phyloP scores from a whole-genome alignment of 2,888 invertebrate species.

The Tenthredo mesomela region DNA sequence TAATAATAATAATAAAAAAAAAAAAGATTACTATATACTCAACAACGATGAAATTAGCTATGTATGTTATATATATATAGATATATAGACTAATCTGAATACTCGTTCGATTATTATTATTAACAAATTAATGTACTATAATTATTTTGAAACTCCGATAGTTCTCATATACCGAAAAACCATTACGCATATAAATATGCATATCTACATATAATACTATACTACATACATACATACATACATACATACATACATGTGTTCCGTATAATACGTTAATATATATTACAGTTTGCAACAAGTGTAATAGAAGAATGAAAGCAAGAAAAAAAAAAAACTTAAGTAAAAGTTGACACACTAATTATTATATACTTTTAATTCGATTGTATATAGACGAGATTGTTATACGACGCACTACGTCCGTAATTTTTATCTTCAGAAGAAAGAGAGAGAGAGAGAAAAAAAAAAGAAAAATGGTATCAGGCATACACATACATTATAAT shows the following conservation, averaged over 20 bases:
- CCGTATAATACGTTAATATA: conserved; percentile 1
- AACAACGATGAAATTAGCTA: not conserved
- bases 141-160: not conserved
- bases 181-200: not conserved
- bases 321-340: not conserved
- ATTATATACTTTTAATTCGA: not conserved
- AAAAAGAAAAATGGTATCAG: not conserved
- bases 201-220: not conserved
- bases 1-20: not conserved
- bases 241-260: not conserved
- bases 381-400: conserved; percentile 6
- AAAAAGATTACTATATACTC: not conserved
- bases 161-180: not conserved
- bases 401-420: not conserved
- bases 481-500: not conserved
- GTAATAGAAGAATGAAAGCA: not conserved
- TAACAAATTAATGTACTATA: conserved; percentile 10
- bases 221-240: not conserved
- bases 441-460: not conserved
- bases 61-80: not conserved
- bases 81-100: conserved; percentile 11
- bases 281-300: not conserved
- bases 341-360: not conserved
- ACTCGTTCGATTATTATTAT: conserved; percentile 29
- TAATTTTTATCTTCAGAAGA: not conserved